These are phyloP conservation scores for Ligdia adustata DNA, from an alignment of 2,888 invertebrate genomes.

Conservation along the genomic window DNA sequence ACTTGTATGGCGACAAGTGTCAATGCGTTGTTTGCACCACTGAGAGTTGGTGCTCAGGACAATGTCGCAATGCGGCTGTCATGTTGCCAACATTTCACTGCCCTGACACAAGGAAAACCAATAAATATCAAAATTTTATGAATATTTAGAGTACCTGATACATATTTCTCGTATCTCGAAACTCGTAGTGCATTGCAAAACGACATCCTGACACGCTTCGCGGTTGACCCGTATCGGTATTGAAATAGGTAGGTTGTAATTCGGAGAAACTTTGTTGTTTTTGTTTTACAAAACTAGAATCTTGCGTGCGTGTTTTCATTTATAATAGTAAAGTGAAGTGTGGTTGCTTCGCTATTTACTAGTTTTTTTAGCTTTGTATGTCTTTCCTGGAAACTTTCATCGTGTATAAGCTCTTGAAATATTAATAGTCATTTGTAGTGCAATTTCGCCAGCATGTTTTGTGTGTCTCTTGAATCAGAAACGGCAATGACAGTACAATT, in stretches of 20 bases:
- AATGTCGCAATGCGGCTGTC: constrained; percentile 26
- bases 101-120: constrained; percentile 4
- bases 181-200: constrained; percentile 13
- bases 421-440: too few relatives aligned
- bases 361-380: too few relatives aligned
- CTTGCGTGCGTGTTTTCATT: too few relatives aligned
- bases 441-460: too few relatives aligned
- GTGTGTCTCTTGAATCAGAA: too few relatives aligned
- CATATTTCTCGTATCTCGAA: constrained; percentile 15
- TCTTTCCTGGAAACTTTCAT: too few relatives aligned
- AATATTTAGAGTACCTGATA: constrained; percentile 12
- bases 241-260: constrained; percentile 6
- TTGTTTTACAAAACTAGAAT: too few relatives aligned
- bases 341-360: too few relatives aligned
- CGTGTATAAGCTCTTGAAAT: too few relatives aligned
- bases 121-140: constrained; percentile 23
- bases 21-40: constrained; percentile 12
- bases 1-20: constrained; percentile 8
- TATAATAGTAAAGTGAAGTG: too few relatives aligned
- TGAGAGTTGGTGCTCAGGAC: constrained; percentile 3
- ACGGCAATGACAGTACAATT: too few relatives aligned
- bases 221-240: constrained; percentile 15
- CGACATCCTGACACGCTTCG: constrained; percentile 6
- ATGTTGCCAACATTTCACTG: constrained; percentile 17
- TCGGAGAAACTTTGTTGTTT: too few relatives aligned